Percentiles rank a stretch among this genome's conserved stretches.
These are phyloP conservation scores for Drosophila demipolita DNA, from an alignment of 2,888 invertebrate genomes.

Conservation along the genomic window DNA sequence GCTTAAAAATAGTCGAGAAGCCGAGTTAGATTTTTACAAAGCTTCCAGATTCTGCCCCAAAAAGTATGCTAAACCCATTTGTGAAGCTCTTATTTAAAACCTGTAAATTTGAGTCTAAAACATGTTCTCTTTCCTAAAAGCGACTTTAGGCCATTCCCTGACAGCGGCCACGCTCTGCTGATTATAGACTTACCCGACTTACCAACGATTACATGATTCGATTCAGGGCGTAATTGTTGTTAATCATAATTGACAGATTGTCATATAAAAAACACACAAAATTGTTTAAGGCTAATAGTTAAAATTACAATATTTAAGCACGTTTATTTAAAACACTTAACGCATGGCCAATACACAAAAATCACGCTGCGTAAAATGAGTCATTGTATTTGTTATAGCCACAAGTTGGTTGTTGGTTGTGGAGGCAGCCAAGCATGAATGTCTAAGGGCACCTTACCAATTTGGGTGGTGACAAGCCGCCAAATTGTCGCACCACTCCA, in stretches of 20 bases:
- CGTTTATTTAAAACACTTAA: constrained; percentile 73
- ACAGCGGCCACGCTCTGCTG: constrained; percentile 44
- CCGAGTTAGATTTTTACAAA: neutral
- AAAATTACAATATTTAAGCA: constrained; percentile 38
- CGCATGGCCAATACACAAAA: constrained; percentile 59
- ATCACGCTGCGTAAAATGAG: constrained; percentile 19
- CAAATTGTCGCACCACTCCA: constrained; percentile 29
- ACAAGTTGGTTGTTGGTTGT: constrained; percentile 7
- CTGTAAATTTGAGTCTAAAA: neutral
- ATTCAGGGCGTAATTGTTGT: constrained; percentile 31
- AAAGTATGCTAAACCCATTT: constrained; percentile 70
- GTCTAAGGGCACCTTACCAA: constrained; percentile 67
- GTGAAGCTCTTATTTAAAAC: too few relatives aligned
- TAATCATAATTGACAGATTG: constrained; percentile 22
- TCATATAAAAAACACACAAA: constrained; percentile 33
- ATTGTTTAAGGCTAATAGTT: constrained; percentile 40
- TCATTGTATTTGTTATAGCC: constrained; percentile 26
- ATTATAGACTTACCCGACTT: constrained; percentile 42
- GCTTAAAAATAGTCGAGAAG: neutral
- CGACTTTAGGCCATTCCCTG: neutral
- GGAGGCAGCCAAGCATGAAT: constrained; percentile 79
- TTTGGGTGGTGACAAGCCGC: constrained; percentile 55
- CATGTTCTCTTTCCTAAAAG: neutral
- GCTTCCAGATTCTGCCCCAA: constrained; percentile 47
- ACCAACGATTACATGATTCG: constrained; percentile 53